Conservation (phyloP, 1,140 invertebrate genomes). For the Gonioctena quinquepunctata region DNA sequence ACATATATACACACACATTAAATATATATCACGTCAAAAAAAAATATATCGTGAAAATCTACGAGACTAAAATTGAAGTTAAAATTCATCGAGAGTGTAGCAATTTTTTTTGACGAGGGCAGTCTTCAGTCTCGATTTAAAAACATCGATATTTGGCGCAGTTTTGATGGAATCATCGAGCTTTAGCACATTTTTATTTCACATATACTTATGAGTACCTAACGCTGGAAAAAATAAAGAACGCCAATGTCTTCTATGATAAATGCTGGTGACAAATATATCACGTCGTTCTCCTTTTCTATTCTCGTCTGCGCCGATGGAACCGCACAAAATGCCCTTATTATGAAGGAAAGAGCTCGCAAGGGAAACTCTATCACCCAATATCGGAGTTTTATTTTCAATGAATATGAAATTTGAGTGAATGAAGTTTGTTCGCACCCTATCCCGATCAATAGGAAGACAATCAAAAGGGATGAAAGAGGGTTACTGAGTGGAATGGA, state of each 20-base stretch:
- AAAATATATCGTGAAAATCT: no score
- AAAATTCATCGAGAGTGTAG: no score
- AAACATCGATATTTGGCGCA: no score
- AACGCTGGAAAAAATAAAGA: background rate
- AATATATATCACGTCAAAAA: no score
- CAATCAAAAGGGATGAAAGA: constrained; percentile 4
- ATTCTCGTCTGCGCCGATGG: background rate
- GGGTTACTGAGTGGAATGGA: background rate
- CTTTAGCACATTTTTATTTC: no score
- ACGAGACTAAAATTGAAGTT: no score
- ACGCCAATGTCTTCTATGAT: background rate
- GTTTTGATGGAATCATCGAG: no score
- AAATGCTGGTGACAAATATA: background rate
- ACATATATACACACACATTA: no score
- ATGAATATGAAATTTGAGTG: constrained; percentile 30
- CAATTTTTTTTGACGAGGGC: no score
- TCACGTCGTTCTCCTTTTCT: background rate
- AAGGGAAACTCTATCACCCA: background rate
- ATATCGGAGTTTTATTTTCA: constrained; percentile 29
- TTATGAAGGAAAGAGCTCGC: background rate
- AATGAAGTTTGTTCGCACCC: constrained; percentile 15
- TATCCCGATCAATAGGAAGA: constrained; percentile 17
- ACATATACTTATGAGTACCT: no score
- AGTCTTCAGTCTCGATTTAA: no score
- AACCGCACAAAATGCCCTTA: background rate